Evolutionary conservation across 1,140 invertebrate species (phyloP).

Genomic region (Cydia strobilella): DNA sequence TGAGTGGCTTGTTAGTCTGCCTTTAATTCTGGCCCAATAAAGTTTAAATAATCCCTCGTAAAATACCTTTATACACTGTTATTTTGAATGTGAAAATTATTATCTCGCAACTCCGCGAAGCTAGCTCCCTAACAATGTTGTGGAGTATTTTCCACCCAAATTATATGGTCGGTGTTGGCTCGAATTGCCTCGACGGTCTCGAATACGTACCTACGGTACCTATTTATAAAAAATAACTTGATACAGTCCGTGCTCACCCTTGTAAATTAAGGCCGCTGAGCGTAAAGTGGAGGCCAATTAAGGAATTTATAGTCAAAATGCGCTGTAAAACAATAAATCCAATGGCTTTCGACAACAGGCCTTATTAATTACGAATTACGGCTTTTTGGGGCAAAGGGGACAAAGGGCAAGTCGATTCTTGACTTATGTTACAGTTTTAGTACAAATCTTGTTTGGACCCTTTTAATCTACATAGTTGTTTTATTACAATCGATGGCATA

Average conservation of each 20-base stretch:
- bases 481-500: background rate
- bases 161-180: constrained; percentile 49
- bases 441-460: constrained; percentile 8
- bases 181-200: constrained; percentile 10
- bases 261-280: constrained; percentile 69
- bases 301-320: constrained; percentile 71
- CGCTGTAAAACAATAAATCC: constrained; percentile 77
- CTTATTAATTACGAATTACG: constrained; percentile 66
- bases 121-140: constrained; percentile 55
- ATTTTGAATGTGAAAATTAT: constrained; percentile 71
- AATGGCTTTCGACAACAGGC: constrained; percentile 59
- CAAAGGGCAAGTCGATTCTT: constrained; percentile 26
- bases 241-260: constrained; percentile 61
- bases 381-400: constrained; percentile 42
- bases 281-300: constrained; percentile 73
- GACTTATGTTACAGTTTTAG: background rate
- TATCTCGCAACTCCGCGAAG: constrained; percentile 50
- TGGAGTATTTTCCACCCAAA: constrained; percentile 51
- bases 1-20: constrained; percentile 48
- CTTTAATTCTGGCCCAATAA: constrained; percentile 52
- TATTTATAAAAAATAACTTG: constrained; percentile 44
- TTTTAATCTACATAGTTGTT: background rate
- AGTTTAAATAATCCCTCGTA: constrained; percentile 51
- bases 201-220: background rate
- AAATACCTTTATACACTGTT: constrained; percentile 46